These are phyloP conservation scores for Emys orbicularis DNA, from an alignment of 2,797 vertebrate species.

Conservation along the genomic window DNA sequence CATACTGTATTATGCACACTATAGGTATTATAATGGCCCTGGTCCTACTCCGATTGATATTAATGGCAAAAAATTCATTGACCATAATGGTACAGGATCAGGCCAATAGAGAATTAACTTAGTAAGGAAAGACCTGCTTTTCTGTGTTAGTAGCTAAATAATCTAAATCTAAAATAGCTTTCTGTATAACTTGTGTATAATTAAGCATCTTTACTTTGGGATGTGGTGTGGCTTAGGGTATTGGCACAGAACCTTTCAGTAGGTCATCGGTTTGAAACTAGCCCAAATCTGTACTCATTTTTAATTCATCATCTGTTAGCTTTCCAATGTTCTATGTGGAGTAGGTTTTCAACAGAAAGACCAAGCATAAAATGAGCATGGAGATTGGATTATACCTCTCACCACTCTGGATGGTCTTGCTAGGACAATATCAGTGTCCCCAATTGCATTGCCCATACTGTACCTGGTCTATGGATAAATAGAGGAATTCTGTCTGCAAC, in stretches of 20 bases:
- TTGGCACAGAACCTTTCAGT: background rate
- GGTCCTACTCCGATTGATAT: background rate
- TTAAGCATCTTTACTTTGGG: background rate
- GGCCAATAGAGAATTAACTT: background rate
- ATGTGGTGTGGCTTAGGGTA: too few relatives aligned
- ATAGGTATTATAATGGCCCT: background rate
- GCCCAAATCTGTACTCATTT: background rate
- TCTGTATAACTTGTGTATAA: background rate
- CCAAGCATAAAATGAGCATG: background rate
- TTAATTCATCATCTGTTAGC: background rate
- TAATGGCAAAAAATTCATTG: slow-evolving; percentile 35
- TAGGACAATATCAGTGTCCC: background rate
- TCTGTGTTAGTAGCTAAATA: background rate
- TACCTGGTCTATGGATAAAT: background rate
- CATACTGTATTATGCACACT: background rate
- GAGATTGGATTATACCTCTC: background rate
- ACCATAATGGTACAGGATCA: slow-evolving; percentile 9
- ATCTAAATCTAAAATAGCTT: slow-evolving; percentile 41
- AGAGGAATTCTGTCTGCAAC: background rate
- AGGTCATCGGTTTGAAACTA: background rate
- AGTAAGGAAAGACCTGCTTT: background rate
- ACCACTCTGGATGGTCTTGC: background rate
- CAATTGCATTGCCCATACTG: background rate
- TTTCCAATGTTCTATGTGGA: background rate
- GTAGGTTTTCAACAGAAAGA: background rate